These are phyloP conservation scores for Atrina japonica DNA, from an alignment of 2,888 invertebrate genomes.

Conservation along the genomic window DNA sequence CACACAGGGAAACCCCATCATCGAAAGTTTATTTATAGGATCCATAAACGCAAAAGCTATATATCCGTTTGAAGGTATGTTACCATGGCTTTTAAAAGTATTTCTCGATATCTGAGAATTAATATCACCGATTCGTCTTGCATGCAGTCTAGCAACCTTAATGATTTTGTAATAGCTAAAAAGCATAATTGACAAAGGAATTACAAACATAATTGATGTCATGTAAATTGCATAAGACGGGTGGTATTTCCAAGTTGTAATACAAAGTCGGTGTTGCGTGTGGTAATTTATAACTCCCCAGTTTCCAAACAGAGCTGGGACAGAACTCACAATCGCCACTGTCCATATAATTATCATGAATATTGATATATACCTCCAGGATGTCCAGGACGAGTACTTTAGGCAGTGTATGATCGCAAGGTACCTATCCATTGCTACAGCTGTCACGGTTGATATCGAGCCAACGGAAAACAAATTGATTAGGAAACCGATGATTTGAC, in stretches of 20 bases:
- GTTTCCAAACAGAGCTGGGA: constrained; percentile 32
- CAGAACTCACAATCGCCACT: constrained; percentile 24
- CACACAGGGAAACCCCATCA: constrained; percentile 50
- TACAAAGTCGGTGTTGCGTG: constrained; percentile 3
- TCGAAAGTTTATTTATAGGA: constrained; percentile 50
- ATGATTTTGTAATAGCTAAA: constrained; percentile 52
- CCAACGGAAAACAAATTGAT: constrained; percentile 39
- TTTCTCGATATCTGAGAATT: constrained; percentile 34
- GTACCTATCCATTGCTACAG: constrained; percentile 56
- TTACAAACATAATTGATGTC: constrained; percentile 24
- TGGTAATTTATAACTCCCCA: constrained; percentile 29
- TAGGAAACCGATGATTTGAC: constrained; percentile 42
- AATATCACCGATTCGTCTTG: constrained; percentile 48
- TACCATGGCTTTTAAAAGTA: constrained; percentile 11
- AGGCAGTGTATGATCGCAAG: constrained; percentile 57
- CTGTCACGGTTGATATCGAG: constrained; percentile 47
- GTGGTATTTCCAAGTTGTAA: constrained; percentile 28
- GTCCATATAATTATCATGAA: constrained; percentile 44
- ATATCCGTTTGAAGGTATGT: constrained; percentile 40
- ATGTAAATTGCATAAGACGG: constrained; percentile 32
- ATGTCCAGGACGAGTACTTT: constrained; percentile 52
- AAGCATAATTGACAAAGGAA: constrained; percentile 44
- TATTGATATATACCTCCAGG: constrained; percentile 35
- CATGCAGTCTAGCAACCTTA: constrained; percentile 51
- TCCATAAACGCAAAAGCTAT: constrained; percentile 51